Evolutionary conservation across 2,797 vertebrate species (phyloP).

Genomic region (Hydrolagus colliei): DNA sequence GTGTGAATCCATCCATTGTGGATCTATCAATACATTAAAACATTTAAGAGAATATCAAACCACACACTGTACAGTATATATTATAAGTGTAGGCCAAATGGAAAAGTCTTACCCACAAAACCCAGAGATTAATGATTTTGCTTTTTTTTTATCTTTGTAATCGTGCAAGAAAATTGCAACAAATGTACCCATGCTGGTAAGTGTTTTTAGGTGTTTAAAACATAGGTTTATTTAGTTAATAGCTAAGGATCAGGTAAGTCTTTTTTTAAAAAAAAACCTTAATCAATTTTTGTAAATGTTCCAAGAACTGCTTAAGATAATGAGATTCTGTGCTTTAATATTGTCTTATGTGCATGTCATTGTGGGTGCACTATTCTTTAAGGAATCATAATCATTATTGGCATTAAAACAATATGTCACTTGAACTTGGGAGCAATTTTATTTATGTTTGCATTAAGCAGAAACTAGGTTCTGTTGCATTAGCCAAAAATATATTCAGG

Average conservation of each 20-base stretch:
- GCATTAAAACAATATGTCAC: neutral
- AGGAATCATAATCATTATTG: slow-evolving; percentile 12
- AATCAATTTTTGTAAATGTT: slow-evolving; percentile 23
- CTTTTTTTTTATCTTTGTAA: slow-evolving; percentile 28
- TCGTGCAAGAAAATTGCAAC: slow-evolving; percentile 28
- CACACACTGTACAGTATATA: neutral
- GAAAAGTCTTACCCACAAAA: slow-evolving; percentile 5
- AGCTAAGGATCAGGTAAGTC: slow-evolving; percentile 26
- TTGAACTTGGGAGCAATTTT: neutral
- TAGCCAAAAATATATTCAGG: slow-evolving; percentile 8
- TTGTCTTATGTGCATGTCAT: slow-evolving; percentile 28
- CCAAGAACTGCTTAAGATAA: slow-evolving; percentile 12
- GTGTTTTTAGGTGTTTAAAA: slow-evolving; percentile 25
- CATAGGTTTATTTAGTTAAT: slow-evolving; percentile 12
- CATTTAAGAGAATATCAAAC: neutral
- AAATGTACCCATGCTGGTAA: slow-evolving; percentile 30
- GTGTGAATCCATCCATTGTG: no score
- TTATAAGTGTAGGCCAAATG: neutral
- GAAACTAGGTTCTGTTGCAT: slow-evolving; percentile 3
- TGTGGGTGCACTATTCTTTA: slow-evolving; percentile 20
- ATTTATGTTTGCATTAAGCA: slow-evolving; percentile 3
- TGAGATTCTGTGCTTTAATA: slow-evolving; percentile 25
- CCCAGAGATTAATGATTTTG: slow-evolving; percentile 29
- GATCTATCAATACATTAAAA: no score
- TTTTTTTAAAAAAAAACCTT: neutral